Conservation (phyloP, 2,888 invertebrate species). For the Baccha elongata region DNA sequence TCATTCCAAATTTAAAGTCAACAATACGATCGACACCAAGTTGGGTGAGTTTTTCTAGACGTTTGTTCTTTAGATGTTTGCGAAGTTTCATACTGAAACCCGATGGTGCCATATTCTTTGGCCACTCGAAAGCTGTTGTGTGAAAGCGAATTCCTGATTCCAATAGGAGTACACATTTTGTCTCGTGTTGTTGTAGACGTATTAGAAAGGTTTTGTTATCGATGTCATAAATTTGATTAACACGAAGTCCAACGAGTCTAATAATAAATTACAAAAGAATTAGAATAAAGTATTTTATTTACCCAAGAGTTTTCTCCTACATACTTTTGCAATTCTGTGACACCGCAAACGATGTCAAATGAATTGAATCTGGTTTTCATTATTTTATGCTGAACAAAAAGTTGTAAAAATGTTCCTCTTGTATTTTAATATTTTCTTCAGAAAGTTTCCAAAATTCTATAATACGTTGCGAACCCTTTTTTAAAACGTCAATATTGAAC, state of each 20-base stretch:
- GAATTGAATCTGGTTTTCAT: constrained; percentile 97
- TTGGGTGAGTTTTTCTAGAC: constrained; percentile 93
- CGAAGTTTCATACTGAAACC: constrained; percentile 99
- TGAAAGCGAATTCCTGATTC: constrained; percentile 98
- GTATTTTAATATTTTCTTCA: not conserved
- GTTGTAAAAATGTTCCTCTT: not conserved
- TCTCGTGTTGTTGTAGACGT: constrained; percentile 91
- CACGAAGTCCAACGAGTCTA: constrained; percentile 94
- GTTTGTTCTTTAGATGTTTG: constrained; percentile 97
- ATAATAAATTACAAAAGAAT: constrained; percentile 73
- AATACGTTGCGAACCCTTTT: not conserved
- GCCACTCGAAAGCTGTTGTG: constrained; percentile 98
- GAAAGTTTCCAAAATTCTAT: not conserved
- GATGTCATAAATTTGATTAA: constrained; percentile 98
- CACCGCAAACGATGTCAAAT: constrained; percentile 94
- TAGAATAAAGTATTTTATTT: constrained; percentile 74
- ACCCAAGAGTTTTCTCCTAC: constrained; percentile 69
- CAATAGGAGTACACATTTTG: constrained; percentile 93
- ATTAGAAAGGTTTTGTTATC: constrained; percentile 98
- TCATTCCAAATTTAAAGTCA: constrained; percentile 96
- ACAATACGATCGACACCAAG: constrained; percentile 97
- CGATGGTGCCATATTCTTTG: constrained; percentile 96
- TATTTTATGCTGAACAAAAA: constrained; percentile 68
- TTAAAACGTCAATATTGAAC: too few relatives aligned
- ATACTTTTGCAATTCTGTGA: constrained; percentile 94